Percentiles rank a stretch among this genome's conserved stretches.
phyloP scores from a whole-genome alignment of 2,888 invertebrate species.

The Cataglyphis livida region DNA sequence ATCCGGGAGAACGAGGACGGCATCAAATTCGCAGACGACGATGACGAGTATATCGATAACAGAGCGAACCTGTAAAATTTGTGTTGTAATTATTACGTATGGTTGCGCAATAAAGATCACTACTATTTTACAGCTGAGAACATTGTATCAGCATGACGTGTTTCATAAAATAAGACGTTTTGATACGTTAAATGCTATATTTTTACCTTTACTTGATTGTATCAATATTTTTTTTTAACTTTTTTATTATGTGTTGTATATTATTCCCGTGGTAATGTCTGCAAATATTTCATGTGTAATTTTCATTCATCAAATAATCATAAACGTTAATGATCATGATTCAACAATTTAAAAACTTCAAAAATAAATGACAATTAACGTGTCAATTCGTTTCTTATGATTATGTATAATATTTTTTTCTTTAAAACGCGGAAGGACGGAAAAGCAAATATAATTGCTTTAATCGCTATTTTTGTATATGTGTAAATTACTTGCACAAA shows the following conservation, averaged over 20 bases:
- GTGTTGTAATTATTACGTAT: constrained; percentile 37
- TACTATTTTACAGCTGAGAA: constrained; percentile 30
- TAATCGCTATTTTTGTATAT: constrained; percentile 46
- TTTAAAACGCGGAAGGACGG: background rate
- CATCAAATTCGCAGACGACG: constrained; percentile 83
- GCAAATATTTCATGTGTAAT: background rate
- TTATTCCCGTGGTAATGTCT: background rate
- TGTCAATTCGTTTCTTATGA: constrained; percentile 1
- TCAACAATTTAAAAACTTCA: background rate
- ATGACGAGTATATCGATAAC: constrained; percentile 82
- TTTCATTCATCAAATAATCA: background rate
- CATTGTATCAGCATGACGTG: background rate
- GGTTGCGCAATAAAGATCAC: constrained; percentile 37
- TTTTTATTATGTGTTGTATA: background rate
- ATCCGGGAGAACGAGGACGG: constrained; percentile 80
- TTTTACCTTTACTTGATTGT: background rate
- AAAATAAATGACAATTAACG: background rate
- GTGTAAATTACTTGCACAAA: constrained; percentile 16
- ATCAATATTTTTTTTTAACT: background rate
- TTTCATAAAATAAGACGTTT: background rate
- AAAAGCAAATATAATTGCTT: constrained; percentile 21
- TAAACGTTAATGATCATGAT: background rate
- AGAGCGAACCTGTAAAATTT: constrained; percentile 75
- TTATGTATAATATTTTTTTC: background rate
- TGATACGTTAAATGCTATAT: background rate